Evolutionary conservation across 2,888 invertebrate genomes (phyloP).

Genomic region (Dioctria linearis): DNA sequence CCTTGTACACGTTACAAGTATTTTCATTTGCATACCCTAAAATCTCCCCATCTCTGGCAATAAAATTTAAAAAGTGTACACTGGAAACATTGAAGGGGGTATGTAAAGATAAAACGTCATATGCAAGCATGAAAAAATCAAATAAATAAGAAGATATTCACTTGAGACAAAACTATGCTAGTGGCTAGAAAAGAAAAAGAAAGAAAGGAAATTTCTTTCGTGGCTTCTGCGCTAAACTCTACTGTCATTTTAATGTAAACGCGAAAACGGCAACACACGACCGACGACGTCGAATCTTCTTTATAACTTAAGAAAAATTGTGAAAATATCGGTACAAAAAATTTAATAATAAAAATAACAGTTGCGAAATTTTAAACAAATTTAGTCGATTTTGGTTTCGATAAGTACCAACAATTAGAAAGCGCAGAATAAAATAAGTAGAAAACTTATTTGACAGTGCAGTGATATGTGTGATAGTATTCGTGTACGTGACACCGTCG

Average conservation of each 20-base stretch:
- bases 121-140: no score
- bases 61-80: no score
- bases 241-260: constrained; percentile 45
- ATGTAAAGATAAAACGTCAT: no score
- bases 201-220: neutral
- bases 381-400: neutral
- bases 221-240: neutral
- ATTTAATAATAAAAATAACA: neutral
- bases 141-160: no score
- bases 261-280: constrained; percentile 32
- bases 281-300: neutral
- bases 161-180: no score
- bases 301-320: neutral
- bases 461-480: constrained; percentile 32
- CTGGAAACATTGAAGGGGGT: no score
- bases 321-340: constrained; percentile 7
- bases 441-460: constrained; percentile 43
- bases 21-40: no score
- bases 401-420: neutral
- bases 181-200: no score
- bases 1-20: no score
- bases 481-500: constrained; percentile 38
- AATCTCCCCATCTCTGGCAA: no score
- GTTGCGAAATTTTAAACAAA: neutral
- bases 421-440: neutral